phyloP scores from a whole-genome alignment of 2,113 vertebrate genomes.

The Sus scrofa region DNA sequence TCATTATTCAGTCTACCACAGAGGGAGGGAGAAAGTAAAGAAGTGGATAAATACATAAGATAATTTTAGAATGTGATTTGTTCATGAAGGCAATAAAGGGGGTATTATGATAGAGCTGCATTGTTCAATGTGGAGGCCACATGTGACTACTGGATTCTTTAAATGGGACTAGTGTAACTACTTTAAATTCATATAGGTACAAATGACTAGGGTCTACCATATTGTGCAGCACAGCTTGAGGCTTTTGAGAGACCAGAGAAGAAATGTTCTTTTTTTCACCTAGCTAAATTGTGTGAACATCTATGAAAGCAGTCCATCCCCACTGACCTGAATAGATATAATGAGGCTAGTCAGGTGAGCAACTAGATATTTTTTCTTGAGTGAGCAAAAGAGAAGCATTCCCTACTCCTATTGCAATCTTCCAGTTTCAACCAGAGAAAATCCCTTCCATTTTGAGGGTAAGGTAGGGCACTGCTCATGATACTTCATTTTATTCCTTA shows the following conservation, averaged over 20 bases:
- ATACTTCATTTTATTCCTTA: constrained; percentile 34
- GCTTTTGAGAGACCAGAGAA: neutral
- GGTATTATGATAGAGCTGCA: neutral
- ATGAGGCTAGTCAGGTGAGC: neutral
- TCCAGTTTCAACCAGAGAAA: neutral
- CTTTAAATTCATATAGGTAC: neutral
- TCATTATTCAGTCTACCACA: neutral
- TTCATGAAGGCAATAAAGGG: neutral
- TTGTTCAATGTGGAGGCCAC: neutral
- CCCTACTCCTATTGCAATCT: neutral
- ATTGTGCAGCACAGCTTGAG: neutral
- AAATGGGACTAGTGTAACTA: neutral
- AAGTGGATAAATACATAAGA: neutral
- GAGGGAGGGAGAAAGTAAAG: neutral
- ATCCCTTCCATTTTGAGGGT: neutral
- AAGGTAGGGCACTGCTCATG: neutral
- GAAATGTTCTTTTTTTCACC: neutral
- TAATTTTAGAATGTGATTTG: neutral
- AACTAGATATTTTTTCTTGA: neutral
- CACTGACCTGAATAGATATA: neutral
- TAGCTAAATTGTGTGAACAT: neutral
- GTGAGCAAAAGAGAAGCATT: neutral
- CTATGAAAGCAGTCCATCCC: neutral
- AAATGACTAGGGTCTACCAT: neutral
- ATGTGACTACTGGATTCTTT: neutral